Evolutionary conservation across 53 echinoderm and acorn worm species (phyloP), one percentile per base, ranked within the genome.

Genomic region (Apostichopus leukothele): DNA sequence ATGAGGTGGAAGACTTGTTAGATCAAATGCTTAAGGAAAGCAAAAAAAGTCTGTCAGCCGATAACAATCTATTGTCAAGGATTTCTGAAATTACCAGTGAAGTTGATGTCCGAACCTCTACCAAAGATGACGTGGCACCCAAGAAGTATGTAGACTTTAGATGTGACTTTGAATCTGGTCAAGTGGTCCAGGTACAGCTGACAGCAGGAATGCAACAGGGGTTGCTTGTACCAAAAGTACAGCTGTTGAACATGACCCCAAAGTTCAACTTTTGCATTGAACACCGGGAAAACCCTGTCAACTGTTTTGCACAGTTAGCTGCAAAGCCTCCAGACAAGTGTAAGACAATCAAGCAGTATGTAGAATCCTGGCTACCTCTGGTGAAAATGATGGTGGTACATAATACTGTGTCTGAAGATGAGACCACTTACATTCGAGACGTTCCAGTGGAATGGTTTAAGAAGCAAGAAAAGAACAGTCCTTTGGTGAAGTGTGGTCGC

Each of bases 211-310:
- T 95, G 13, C 71, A 88, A 73, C 91, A 84, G 73, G 97, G 97
- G 12, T 23, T 92, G 9, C 67, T 95, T 11, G 76, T 86, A 16
- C 96, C 97, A 0, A 74, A 88, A 51, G 66, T 96, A 18, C 97
- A 96, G 86, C 91, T 96, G 19, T 88, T 93, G 83, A 85, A 91
- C 74, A 81, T 95, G 59, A 96, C 93, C 14, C 95, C 95, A 51
- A 89, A 89, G 75, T 66, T 96, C 5, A 88, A 89, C 63, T 51
- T 96, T 71, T 96, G 97, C 63, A 68, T 83, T 9, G 97, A 96
- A 86, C 97, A 96, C 80, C 91, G 95, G n/a, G 87, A 59, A 16
- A 89, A 94, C 14, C 91, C 97, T 13, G 89, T 96, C 50, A 83
- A 80, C 25, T 91, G 93, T 84, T 93, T 96, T 88, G 79, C 95